Base-by-base conservation (phyloP, 2,888 invertebrate genomes). In the Matsumyia berberina region DNA sequence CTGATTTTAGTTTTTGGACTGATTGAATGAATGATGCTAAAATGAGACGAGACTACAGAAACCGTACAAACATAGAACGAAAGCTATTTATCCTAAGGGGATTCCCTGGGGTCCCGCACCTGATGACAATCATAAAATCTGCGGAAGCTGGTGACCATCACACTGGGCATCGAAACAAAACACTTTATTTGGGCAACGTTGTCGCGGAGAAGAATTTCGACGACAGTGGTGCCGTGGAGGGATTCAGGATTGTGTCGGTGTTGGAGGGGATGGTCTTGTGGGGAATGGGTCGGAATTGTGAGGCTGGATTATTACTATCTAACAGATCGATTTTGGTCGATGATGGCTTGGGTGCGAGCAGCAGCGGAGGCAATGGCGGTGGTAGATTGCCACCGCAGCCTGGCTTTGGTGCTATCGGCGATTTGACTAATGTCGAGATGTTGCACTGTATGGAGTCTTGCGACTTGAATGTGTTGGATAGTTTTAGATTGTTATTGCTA, bases 241-340 rank as follows among this genome's bases (percentile, higher is more conserved):
- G 90, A 87, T 91, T 91, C 58, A 90, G 86, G 60, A 90, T 88
- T 5, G 89, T 88, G 83, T 86, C 83, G 49, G 87, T 87, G 72
- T 88, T 87, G 80, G 87, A 87, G 83, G 90, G 88, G 88, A 90
- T 91, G 86, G 90, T 91, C 88, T 91, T 91, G 87, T 92, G 91
- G 86, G 91, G 91, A 86, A 92, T 92, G 88, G 92, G 92, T 86
- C 92, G 92, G 90, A 92, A 92, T 88, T 92, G 92, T 89, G 92
- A 92, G 86, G 91, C 88, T 87, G 90, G 90, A 87, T 89, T 90
- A 87, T 88, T 88, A 88, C 77, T 87, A 82, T 85, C 87, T 76
- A 78, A 87, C 46, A 87, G 86, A 82, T 85, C 77, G 76, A 86
- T 86, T 70, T 85, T 85, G 3, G 86, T 79, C 86, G 64, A 83